Base-by-base conservation (phyloP, 2,888 invertebrate species). In the Sesamia inferens region DNA sequence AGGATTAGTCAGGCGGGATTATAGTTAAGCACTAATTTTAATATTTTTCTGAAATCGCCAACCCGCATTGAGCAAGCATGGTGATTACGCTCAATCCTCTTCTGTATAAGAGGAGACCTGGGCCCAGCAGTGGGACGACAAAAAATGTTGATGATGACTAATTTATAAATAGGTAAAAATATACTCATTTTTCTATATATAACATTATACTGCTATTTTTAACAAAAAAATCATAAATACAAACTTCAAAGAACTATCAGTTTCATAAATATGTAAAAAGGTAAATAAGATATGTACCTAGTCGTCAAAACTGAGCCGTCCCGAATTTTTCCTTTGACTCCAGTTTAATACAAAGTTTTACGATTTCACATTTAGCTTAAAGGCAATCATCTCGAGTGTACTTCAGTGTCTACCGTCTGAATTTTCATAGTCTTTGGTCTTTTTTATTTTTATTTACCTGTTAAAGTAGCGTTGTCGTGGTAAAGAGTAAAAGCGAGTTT, bases 291-390 rank as follows among this genome's bases (percentile, higher is more conserved):
- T 19, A n/a, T n/a, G n/a, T n/a, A 51, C 24, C n/a, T 55, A 57
- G 58, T 19, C 39, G 19, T 58, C 44, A 68, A 61, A 65, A 42
- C 47, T 16, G 55, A 55, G 51, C 57, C 14, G n/a, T 22, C 63
- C 11, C 22, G 16, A 58, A 42, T 68, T 62, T 75, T 76, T 63
- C 55, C 59, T 58, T 68, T 74, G 55, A 51, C 65, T 62, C 31
- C 10, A 59, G 61, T 31, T 55, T 61, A 47, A 64, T 68, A 71
- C 63, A 59, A 74, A 76, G 57, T 74, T 85, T 83, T 83, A 81
- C 76, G 81, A 74, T 73, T 62, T 51, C 71, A 70, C 73, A 84
- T 85, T 85, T 76, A 72, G 78, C 80, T 78, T 73, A 78, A 67
- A 85, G 69, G 75, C 81, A 83, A 85, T 84, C 70, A 71, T 57